Conservation (phyloP, 2,888 invertebrate genomes). For the Alloplasta piceator region DNA sequence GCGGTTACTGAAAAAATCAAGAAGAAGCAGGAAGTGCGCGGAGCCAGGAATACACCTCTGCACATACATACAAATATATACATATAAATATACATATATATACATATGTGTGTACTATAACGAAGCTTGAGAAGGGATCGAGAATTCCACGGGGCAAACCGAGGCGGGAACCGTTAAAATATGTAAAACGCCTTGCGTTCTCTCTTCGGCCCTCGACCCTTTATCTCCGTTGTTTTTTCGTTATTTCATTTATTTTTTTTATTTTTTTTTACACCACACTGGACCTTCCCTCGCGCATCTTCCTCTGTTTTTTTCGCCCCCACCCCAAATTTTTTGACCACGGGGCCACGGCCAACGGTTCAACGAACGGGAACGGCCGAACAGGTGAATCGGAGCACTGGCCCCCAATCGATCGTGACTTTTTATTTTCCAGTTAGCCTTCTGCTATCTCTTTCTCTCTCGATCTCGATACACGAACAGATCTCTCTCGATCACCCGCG, state of each 20-base stretch:
- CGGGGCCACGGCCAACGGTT: slow-evolving; percentile 67
- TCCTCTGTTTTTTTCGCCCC: slow-evolving; percentile 48
- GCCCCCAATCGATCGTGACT: slow-evolving; percentile 60
- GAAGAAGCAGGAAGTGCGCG: slow-evolving; percentile 59
- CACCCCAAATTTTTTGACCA: slow-evolving; percentile 26
- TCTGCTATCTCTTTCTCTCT: slow-evolving; percentile 23
- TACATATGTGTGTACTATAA: slow-evolving; percentile 1
- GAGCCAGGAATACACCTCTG: slow-evolving; percentile 52
- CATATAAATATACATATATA: background rate
- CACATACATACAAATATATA: slow-evolving; percentile 1
- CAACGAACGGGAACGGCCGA: slow-evolving; percentile 76
- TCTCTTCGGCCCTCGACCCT: slow-evolving; percentile 62
- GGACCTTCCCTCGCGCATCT: slow-evolving; percentile 74
- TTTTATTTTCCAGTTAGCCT: slow-evolving; percentile 59
- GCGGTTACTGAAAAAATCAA: slow-evolving; percentile 39
- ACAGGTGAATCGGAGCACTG: slow-evolving; percentile 62
- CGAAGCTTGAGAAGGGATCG: slow-evolving; percentile 35
- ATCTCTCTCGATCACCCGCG: slow-evolving; percentile 20
- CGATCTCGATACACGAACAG: slow-evolving; percentile 1
- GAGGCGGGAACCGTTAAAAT: slow-evolving; percentile 79
- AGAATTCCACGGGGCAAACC: slow-evolving; percentile 47
- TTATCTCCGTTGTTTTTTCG: slow-evolving; percentile 59
- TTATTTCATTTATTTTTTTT: slow-evolving; percentile 50
- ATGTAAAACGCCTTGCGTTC: slow-evolving; percentile 75
- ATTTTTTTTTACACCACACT: slow-evolving; percentile 64